These are phyloP conservation scores for Pseudomyrmex gracilis DNA, from an alignment of 1,140 invertebrate species.

Conservation along the genomic window DNA sequence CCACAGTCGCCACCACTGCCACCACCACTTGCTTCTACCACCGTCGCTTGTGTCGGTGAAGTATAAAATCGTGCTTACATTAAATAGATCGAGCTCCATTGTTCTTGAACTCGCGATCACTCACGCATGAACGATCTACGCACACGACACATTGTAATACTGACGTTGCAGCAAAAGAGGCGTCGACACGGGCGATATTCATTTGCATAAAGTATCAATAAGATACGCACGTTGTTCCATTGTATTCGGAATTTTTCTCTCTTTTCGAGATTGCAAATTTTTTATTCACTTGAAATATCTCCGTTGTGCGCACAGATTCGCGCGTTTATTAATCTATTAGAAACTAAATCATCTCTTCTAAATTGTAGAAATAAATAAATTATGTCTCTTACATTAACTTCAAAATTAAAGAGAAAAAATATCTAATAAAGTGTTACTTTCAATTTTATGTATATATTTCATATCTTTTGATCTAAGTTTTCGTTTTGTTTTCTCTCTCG, in stretches of 20 bases:
- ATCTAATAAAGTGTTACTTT: background rate
- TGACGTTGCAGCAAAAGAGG: conserved; percentile 3
- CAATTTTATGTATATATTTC: too few relatives aligned
- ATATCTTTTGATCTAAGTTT: too few relatives aligned
- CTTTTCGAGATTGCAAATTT: conserved; percentile 25
- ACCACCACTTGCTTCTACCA: conserved; percentile 42
- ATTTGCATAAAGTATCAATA: conserved; percentile 27
- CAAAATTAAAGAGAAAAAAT: background rate
- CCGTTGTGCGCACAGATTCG: too few relatives aligned
- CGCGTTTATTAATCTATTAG: background rate
- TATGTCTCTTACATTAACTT: too few relatives aligned
- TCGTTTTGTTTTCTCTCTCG: too few relatives aligned
- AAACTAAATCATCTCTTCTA: background rate
- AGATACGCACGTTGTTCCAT: conserved; percentile 24
- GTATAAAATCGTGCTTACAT: conserved; percentile 80
- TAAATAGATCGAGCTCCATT: conserved; percentile 81
- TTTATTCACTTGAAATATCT: background rate
- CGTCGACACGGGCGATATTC: conserved; percentile 1
- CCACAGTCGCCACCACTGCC: conserved; percentile 27
- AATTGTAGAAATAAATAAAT: background rate
- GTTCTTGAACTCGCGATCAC: conserved; percentile 83
- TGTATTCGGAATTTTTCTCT: conserved; percentile 4
- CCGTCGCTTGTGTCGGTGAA: conserved; percentile 63
- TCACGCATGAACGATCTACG: conserved; percentile 73
- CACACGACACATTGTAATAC: conserved; percentile 30